Base-by-base conservation (phyloP, 2,797 vertebrate species). In the Enteromius afrohamiltoni region DNA sequence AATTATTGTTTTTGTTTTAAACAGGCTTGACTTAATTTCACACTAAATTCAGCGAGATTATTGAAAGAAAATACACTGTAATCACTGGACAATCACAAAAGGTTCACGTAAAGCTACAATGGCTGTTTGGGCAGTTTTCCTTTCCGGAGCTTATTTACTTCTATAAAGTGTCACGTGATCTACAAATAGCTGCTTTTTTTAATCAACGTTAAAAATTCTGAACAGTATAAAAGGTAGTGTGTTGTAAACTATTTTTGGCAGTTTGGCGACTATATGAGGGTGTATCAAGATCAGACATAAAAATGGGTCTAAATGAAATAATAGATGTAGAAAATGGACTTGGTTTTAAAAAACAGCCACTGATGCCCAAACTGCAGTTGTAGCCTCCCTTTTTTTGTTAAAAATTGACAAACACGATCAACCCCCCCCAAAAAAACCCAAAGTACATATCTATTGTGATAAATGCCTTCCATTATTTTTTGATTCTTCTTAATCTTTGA, bases 11-110 rank as follows among this genome's bases (percentile, higher is more conserved):
- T 2, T 23, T 29, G 82, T 86, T 91, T 87, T 58, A 85, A 91
- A 71, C 75, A 37, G 68, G 89, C 87, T 90, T 88, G 86, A 92
- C 91, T 84, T 92, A 23, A 86, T 84, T 37, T 85, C 53, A 86
- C 80, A 83, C 86, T 85, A 77, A 67, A 91, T 93, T 89, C 65
- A 86, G 79, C 86, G 60, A 80, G 68, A 88, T 90, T 92, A 60
- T 82, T 88, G 83, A 31, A 77, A 90, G 78, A 89, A 88, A 40
- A 87, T 88, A 86, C 49, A 80, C 17, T 88, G 6, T 19, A 87
- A 89, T 89, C 77, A 86, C 86, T 87, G 83, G 81, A 87, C 80
- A 83, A 88, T 88, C 84, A 86, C 78, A 37, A 21, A 62, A 80
- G 14, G 37, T 60, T 67, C 37, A 21, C 13, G 19, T 14, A 75